phyloP scores from a whole-genome alignment of 2,113 vertebrate species.

The Orthonyx spaldingii region DNA sequence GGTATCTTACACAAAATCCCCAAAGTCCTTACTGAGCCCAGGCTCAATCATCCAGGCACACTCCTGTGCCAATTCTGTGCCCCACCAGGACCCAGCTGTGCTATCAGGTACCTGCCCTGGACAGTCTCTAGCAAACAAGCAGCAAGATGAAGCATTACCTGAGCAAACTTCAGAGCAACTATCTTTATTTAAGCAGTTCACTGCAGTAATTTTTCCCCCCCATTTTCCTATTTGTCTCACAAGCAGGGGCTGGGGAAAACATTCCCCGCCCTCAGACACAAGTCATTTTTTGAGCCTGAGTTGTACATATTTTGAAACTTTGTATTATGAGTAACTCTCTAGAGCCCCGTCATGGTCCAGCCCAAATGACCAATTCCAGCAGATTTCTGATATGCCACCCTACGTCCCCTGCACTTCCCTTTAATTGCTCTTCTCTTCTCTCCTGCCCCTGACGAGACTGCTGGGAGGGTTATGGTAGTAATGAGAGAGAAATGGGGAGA shows the following conservation, averaged over 20 bases:
- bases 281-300: constrained; percentile 8
- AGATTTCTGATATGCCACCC: not conserved
- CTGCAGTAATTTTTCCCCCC: not conserved
- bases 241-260: not conserved
- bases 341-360: not conserved
- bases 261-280: not conserved
- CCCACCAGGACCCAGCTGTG: not conserved
- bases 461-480: not conserved
- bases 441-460: not conserved
- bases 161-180: not conserved
- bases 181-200: not conserved
- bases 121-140: not conserved
- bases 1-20: not conserved
- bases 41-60: not conserved
- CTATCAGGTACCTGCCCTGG: not conserved
- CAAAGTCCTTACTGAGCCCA: not conserved
- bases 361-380: not conserved
- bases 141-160: not conserved
- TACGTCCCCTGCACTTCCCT: not conserved
- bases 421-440: not conserved
- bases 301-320: constrained; percentile 38
- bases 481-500: not conserved
- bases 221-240: not conserved
- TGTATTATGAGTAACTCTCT: constrained; percentile 21
- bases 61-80: not conserved